Evolutionary conservation across 2,113 vertebrate species (phyloP), one percentile per base, ranked within the genome.

Genomic region (Podarcis raffonei): DNA sequence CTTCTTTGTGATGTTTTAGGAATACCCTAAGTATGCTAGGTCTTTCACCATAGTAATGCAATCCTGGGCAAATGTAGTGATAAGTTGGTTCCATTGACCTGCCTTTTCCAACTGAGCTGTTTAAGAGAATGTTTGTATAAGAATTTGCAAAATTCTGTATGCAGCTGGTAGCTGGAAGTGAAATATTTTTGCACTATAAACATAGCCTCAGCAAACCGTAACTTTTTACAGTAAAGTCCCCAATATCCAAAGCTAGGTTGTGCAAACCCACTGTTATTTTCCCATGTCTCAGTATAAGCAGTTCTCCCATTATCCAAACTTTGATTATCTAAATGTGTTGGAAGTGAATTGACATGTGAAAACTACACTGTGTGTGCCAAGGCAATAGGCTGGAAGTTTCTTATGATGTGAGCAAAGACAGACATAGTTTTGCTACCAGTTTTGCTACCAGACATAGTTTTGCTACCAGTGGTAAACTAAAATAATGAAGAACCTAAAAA

Each of bases 221-320:
- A 39, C 32, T 66, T 82, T 66, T 66, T 37, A 65, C 30, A 22
- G 79, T 66, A 39, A 23, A 59, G 48, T 65, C 32, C 32, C 6
- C 32, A 15, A 62, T 20, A 37, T 82, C 59, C n/a, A 82, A 82
- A 32, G 32, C 32, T 65, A 66, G 32, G 80, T 82, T 65, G 59
- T 82, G 84, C 76, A 87, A 79, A 69, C 18, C 39, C 76, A 79
- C 65, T 53, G 85, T 79, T 79, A 53, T 39, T 87, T 87, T 87
- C 76, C 85, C 62, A 69, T 80, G 75, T 69, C 76, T 62, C 76
- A 69, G 65, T 79, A 79, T 80, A 79, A 79, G 69, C 85, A 79
- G 22, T 11, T 69, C 76, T 79, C 30, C 12, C 69, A 39, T 85
- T 87, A 53, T 87, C 18, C 76, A 87, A 87, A 87, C 76, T 68